Evolutionary conservation across 2,797 vertebrate genomes (phyloP), one percentile per base, ranked within the genome.

Genomic region (Ptychadena robeensis): DNA sequence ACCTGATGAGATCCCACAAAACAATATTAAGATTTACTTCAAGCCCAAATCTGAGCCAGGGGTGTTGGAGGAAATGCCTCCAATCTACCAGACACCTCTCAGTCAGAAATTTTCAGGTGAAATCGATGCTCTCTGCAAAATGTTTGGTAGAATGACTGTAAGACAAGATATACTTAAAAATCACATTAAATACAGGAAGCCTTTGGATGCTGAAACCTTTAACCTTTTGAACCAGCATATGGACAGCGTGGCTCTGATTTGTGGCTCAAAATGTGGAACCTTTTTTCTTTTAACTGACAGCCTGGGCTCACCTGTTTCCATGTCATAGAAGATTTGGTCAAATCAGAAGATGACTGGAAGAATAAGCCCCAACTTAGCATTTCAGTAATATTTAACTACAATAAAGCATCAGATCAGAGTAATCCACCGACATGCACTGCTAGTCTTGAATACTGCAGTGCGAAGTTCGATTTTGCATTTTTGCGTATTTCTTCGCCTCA

Each of bases 261-360:
- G 9, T 8, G 0, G 3, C 63, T 22, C 18, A 22, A 14, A 22
- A 10, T 27, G 3, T 12, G 78, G 78, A 0, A 70, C 78, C 67
- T 38, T 59, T 35, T 80, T 80, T 28, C 40, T 71, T n/a, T 27
- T 80, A 0, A 63, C 34, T 9, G 25, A 30, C 9, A 22, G 0
- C 9, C n/a, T 80, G 53, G 67, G n/a, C 9, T 80, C 18, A 80
- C 78, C 35, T 63, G 67, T 63, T 15, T 63, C 53, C 78, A 80
- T 44, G 78, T 80, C 7, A 14, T 71, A 1, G 12, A 63, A 44
- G 1, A 2, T 30, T 32, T 71, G 12, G 22, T 37, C 12, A 3
- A 61, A 14, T 15, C 32, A 6, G 5, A 3, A 44, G 14, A 3
- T 44, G 14, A 15, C 14, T 44, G 14, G 14, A 0, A 25, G 25